A percentile compares a stretch with the other conserved stretches of the same genome.
Evolutionary conservation across 2,888 invertebrate species (phyloP).

Genomic region (Brachypalpus laphriformis): DNA sequence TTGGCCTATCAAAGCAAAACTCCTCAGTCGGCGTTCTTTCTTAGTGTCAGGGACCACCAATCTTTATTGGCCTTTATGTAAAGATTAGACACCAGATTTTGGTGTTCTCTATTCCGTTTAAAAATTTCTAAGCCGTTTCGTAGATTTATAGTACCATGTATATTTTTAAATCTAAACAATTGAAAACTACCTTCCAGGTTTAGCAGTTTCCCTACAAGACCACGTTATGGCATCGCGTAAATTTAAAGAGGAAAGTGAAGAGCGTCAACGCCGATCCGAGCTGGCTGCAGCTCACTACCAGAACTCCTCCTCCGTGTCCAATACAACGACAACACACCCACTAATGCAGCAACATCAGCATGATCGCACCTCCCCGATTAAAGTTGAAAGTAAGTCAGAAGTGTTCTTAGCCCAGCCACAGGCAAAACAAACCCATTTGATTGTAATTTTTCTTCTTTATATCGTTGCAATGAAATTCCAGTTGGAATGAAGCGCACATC

Average conservation of each 20-base stretch:
- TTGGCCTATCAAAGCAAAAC: too few relatives aligned
- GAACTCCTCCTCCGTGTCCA: constrained; percentile 43
- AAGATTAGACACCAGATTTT: too few relatives aligned
- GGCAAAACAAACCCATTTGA: not conserved
- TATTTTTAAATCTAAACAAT: too few relatives aligned
- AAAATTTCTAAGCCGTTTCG: too few relatives aligned
- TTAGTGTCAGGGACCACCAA: too few relatives aligned
- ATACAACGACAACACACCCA: constrained; percentile 75
- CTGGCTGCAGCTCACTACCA: constrained; percentile 76
- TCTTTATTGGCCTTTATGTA: too few relatives aligned
- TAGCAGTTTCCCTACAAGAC: constrained; percentile 92
- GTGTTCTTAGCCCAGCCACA: not conserved
- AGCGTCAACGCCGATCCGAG: constrained; percentile 81
- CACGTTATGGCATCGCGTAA: constrained; percentile 88
- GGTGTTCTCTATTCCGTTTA: too few relatives aligned
- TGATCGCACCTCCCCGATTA: constrained; percentile 76
- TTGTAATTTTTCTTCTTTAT: not conserved
- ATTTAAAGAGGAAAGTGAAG: constrained; percentile 84
- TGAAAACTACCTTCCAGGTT: constrained; percentile 83
- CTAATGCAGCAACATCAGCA: constrained; percentile 39
- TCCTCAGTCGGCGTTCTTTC: too few relatives aligned
- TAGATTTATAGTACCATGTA: too few relatives aligned
- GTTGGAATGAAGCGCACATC: constrained; percentile 84
- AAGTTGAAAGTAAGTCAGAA: constrained; percentile 80
- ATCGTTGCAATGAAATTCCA: constrained; percentile 61